A percentile compares a stretch with the other conserved stretches of the same genome.
These are phyloP conservation scores for Zapus hudsonius DNA, from an alignment of 2,113 vertebrate species.

Conservation along the genomic window DNA sequence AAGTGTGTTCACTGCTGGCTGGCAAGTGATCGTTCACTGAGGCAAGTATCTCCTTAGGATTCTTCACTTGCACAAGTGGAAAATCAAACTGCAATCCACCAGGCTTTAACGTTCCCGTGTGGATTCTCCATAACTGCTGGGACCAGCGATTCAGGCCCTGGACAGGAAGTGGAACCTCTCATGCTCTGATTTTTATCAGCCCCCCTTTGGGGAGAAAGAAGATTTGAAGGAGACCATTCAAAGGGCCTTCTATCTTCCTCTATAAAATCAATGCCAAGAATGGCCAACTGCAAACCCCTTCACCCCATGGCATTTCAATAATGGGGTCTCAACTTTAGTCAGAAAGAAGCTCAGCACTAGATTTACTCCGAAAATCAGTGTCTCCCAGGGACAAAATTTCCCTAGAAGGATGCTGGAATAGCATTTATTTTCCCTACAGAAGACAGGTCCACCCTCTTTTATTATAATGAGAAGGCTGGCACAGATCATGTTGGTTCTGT, in stretches of 20 bases:
- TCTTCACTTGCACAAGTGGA: not conserved
- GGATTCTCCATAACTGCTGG: not conserved
- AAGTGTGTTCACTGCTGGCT: not conserved
- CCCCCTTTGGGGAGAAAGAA: not conserved
- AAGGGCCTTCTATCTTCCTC: not conserved
- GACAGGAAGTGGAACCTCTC: not conserved
- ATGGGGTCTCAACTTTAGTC: not conserved
- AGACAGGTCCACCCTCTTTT: not conserved
- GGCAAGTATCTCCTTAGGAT: not conserved
- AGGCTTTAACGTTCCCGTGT: not conserved
- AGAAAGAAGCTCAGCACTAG: not conserved
- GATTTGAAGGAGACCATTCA: not conserved
- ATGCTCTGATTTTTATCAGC: not conserved
- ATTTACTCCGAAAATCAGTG: not conserved
- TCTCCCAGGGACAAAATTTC: not conserved
- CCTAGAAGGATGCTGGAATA: not conserved
- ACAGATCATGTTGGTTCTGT: not conserved
- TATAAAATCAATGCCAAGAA: not conserved
- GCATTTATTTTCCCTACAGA: not conserved
- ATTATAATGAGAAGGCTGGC: not conserved
- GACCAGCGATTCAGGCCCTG: not conserved
- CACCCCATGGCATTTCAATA: not conserved
- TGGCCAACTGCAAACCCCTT: not conserved
- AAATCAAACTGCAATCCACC: not conserved
- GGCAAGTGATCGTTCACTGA: not conserved